phyloP scores from a whole-genome alignment of 2,797 vertebrate species.

The Masticophis lateralis region DNA sequence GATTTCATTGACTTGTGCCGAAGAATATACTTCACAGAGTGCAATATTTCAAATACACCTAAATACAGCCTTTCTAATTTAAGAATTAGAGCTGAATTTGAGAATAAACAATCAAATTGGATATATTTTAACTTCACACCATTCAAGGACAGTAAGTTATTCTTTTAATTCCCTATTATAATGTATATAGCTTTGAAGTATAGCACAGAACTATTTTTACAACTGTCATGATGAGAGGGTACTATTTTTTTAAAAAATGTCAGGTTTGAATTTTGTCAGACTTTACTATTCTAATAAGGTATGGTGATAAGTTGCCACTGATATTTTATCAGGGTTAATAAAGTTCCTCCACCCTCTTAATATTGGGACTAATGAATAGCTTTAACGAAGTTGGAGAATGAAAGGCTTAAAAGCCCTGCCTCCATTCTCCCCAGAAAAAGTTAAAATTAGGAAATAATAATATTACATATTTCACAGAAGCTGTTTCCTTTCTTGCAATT shows the following conservation, averaged over 20 bases:
- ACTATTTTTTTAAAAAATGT: neutral
- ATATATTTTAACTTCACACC: slow-evolving; percentile 61
- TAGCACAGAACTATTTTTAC: neutral
- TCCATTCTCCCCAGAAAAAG: neutral
- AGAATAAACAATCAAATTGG: slow-evolving; percentile 58
- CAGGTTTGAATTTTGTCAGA: neutral
- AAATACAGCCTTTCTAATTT: slow-evolving; percentile 52
- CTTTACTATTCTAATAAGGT: neutral
- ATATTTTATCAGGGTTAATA: neutral
- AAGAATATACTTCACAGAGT: neutral
- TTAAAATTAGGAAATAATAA: neutral
- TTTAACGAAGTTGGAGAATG: neutral
- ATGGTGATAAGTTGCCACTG: neutral
- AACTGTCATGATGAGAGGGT: neutral
- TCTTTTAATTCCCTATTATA: neutral
- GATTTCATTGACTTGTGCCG: neutral
- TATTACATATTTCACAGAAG: neutral
- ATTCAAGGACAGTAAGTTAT: slow-evolving; percentile 70
- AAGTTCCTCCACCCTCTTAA: neutral
- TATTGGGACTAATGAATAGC: neutral
- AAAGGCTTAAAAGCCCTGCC: neutral
- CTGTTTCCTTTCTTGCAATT: neutral
- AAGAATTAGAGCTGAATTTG: slow-evolving; percentile 58
- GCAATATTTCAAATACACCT: slow-evolving; percentile 65
- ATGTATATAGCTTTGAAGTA: neutral